Evolutionary conservation across 2,888 invertebrate genomes (phyloP), one percentile per base, ranked within the genome.

Genomic region (Deilephila porcellus): DNA sequence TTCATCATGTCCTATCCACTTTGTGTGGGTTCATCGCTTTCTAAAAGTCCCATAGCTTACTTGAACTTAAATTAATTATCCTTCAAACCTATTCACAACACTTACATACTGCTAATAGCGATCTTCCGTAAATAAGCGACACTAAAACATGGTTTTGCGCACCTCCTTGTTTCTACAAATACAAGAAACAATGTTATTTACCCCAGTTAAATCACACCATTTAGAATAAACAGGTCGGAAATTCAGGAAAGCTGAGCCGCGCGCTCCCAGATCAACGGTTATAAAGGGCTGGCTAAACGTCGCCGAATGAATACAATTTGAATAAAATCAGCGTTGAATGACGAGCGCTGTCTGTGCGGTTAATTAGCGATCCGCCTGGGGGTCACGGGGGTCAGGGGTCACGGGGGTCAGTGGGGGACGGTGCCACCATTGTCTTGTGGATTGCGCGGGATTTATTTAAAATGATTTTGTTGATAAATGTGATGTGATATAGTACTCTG

Each of bases 301-400:
- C 59, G 59, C 45, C 59, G 60, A 71, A 76, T 76, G 77, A 76
- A 79, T 79, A 75, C 74, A 76, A 75, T 63, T 73, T 56, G 76
- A 74, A 76, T 77, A 74, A 77, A 81, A 78, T 78, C 76, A 75
- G 74, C 74, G 67, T 74, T 75, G 77, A 81, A 78, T 78, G 80
- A 80, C 78, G 76, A 76, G 74, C 74, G 70, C 75, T 75, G 78
- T 80, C 78, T 79, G 78, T 77, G 76, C 71, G 77, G 79, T 81
- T 81, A 80, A 80, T 81, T 80, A 79, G 67, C 17, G 45, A 60
- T 14, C 45, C 72, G 34, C 53, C 45, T 45, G 45, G 32, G 70
- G 71, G 64, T 34, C 63, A 37, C 64, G 52, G 7, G 32, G 32
- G 62, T 7, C 29, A 4, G 19, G 14, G 60, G 14, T 56, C 14